A percentile compares a stretch with the other conserved stretches of the same genome.
Evolutionary conservation across 2,797 vertebrate genomes (phyloP).

Genomic region (Ceryle rudis): DNA sequence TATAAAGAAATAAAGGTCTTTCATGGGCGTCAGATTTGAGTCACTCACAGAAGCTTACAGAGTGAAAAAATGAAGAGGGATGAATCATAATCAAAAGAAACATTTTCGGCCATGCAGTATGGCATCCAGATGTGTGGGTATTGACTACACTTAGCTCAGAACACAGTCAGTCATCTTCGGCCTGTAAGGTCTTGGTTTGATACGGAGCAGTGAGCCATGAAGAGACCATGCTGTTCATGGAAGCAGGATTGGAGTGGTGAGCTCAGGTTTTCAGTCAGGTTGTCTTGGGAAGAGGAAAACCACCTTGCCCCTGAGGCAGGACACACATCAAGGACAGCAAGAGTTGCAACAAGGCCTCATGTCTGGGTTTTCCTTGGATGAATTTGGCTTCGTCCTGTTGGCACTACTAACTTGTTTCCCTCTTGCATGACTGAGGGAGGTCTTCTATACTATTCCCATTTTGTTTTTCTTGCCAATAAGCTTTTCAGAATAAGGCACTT

Average conservation of each 20-base stretch:
- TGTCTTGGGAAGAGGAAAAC: not conserved
- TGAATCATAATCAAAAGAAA: slow-evolving; percentile 41
- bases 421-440: not conserved
- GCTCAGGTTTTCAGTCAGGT: not conserved
- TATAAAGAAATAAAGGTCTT: slow-evolving; percentile 39
- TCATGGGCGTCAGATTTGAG: slow-evolving; percentile 32
- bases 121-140: slow-evolving; percentile 27
- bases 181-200: not conserved
- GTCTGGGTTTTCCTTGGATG: not conserved
- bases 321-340: not conserved
- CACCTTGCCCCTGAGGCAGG: not conserved
- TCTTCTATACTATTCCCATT: not conserved
- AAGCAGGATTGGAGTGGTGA: not conserved
- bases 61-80: slow-evolving; percentile 26
- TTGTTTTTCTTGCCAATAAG: not conserved
- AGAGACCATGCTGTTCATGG: not conserved
- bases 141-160: not conserved
- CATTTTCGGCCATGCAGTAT: not conserved
- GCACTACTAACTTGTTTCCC: not conserved
- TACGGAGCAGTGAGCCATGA: not conserved
- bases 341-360: not conserved
- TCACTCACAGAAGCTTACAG: slow-evolving; percentile 24
- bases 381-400: not conserved
- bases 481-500: not conserved
- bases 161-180: not conserved